Percentiles rank a stretch among this genome's conserved stretches.
Conservation (phyloP, 2,797 vertebrate genomes). For the Ibycter americanus region DNA sequence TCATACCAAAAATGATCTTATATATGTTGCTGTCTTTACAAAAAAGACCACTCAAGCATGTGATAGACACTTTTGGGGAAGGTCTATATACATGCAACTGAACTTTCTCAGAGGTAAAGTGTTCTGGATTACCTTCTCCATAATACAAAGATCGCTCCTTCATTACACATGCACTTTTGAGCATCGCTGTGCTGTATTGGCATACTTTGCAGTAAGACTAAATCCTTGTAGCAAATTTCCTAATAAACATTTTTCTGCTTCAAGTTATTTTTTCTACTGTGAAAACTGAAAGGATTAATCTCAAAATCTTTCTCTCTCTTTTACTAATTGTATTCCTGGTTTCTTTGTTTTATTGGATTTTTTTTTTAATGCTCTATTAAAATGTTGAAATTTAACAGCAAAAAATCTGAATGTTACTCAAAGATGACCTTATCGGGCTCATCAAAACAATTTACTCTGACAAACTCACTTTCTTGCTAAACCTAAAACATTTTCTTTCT, state of each 20-base stretch:
- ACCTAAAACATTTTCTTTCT: background rate
- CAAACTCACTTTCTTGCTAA: background rate
- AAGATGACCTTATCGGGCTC: background rate
- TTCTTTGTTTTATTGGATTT: background rate
- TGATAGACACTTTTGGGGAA: background rate
- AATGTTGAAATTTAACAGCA: background rate
- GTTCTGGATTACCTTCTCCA: background rate
- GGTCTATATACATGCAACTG: background rate
- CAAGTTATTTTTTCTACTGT: background rate
- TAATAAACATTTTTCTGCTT: background rate
- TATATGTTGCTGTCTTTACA: background rate
- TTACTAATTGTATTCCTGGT: background rate
- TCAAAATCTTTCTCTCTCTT: background rate
- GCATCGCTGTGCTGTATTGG: background rate
- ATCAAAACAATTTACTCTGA: background rate
- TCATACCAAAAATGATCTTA: background rate
- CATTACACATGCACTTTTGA: accelerated
- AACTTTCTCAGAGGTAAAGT: background rate
- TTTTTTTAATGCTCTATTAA: background rate
- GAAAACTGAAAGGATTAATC: background rate
- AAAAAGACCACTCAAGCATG: background rate
- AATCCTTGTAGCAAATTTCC: background rate
- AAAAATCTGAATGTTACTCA: background rate
- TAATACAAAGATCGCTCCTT: background rate
- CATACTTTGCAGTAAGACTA: background rate